Evolutionary conservation across 2,888 invertebrate species (phyloP).

Genomic region (Elmis aenea): DNA sequence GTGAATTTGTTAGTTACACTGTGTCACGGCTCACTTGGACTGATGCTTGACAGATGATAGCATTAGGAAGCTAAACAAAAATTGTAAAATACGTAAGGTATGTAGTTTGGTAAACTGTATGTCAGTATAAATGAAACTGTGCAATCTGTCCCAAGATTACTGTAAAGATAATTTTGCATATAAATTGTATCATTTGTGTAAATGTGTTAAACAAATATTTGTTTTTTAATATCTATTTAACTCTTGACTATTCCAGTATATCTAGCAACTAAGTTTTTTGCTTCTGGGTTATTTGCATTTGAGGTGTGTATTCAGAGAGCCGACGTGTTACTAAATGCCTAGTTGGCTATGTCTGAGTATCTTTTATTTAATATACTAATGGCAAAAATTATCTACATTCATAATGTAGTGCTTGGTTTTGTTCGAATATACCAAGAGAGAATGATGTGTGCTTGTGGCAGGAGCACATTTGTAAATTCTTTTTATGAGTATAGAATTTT

Average conservation of each 20-base stretch:
- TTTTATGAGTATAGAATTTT: slow-evolving; percentile 52
- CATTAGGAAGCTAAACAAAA: too few species aligned
- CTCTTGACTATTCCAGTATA: slow-evolving; percentile 15
- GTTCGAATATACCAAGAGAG: slow-evolving; percentile 40
- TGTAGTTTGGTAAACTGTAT: too few species aligned
- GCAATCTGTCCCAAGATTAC: too few species aligned
- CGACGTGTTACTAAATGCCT: slow-evolving; percentile 23
- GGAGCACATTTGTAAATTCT: slow-evolving; percentile 54
- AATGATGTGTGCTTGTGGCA: slow-evolving; percentile 41
- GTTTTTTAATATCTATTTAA: too few species aligned
- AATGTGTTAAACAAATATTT: too few species aligned
- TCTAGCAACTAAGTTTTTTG: slow-evolving; percentile 13
- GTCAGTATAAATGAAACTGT: too few species aligned
- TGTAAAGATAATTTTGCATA: too few species aligned
- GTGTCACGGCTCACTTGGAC: too few species aligned
- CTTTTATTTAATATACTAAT: slow-evolving; percentile 44
- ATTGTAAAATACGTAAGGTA: too few species aligned
- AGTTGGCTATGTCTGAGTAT: slow-evolving; percentile 41
- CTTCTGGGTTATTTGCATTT: slow-evolving; percentile 31
- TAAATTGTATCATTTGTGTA: too few species aligned
- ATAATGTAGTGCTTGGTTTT: slow-evolving; percentile 51
- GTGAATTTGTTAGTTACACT: too few species aligned
- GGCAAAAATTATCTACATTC: slow-evolving; percentile 34
- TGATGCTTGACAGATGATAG: too few species aligned
- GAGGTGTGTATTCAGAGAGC: slow-evolving; percentile 30